Evolutionary conservation across 2,797 vertebrate genomes (phyloP).

Genomic region (Carapus acus): DNA sequence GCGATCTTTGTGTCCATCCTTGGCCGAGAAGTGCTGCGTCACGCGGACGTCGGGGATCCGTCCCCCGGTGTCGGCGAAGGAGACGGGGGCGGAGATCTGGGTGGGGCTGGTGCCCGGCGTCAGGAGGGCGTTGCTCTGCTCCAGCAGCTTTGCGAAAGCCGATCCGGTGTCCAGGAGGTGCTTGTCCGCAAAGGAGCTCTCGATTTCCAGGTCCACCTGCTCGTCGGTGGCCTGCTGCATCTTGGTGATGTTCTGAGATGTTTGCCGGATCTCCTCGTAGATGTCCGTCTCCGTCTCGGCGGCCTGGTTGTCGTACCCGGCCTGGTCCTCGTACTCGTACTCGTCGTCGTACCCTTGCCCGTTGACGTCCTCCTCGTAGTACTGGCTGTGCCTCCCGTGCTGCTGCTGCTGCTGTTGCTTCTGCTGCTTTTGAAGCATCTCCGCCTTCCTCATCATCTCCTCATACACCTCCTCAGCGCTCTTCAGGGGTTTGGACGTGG

Average conservation of each 20-base stretch:
- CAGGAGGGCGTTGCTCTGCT: constrained; percentile 87
- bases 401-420: constrained; percentile 73
- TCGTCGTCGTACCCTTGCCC: constrained; percentile 83
- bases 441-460: constrained; percentile 98
- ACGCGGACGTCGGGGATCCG: constrained; percentile 89
- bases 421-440: constrained; percentile 88
- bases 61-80: constrained; percentile 81
- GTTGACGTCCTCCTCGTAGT: constrained; percentile 69
- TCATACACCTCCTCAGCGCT: constrained; percentile 98
- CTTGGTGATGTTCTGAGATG: constrained; percentile 79
- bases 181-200: constrained; percentile 78
- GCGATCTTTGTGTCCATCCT: constrained; percentile 82
- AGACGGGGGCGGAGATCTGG: constrained; percentile 89
- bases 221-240: constrained; percentile 75
- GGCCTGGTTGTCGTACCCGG: constrained; percentile 70
- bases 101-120: constrained; percentile 98
- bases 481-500: constrained; percentile 86
- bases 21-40: constrained; percentile 89
- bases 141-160: constrained; percentile 86
- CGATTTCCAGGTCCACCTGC: constrained; percentile 73
- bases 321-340: constrained; percentile 75
- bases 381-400: constrained; percentile 59
- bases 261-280: constrained; percentile 91
- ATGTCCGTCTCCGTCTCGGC: constrained; percentile 75
- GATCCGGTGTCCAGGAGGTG: constrained; percentile 87